phyloP scores from a whole-genome alignment of 2,113 vertebrate species.

The Corythornis cristatus region DNA sequence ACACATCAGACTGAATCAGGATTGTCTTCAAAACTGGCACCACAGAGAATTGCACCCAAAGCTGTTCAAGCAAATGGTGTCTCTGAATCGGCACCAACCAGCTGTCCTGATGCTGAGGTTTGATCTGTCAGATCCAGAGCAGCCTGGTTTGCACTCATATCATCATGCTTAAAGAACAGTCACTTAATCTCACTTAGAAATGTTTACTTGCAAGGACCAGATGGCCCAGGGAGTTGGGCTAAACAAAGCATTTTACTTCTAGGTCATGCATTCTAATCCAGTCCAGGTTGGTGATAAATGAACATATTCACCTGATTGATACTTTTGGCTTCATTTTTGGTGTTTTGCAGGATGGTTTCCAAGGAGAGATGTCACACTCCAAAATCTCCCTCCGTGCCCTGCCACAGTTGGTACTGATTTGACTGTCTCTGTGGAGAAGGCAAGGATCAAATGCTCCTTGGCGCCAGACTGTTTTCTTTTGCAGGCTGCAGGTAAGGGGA shows the following conservation, averaged over 20 bases:
- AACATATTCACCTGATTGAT: conserved; percentile 44
- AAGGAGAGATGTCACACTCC: background rate
- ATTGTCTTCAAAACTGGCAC: background rate
- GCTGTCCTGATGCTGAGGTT: background rate
- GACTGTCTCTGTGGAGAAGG: conserved; percentile 10
- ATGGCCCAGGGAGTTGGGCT: conserved; percentile 40
- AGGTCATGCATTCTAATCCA: conserved; percentile 48
- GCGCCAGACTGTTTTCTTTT: conserved; percentile 52
- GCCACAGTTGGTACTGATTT: conserved; percentile 38
- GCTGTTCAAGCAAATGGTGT: background rate
- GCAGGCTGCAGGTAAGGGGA: conserved; percentile 55
- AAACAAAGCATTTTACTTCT: conserved; percentile 63
- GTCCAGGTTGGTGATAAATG: conserved; percentile 40
- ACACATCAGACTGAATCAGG: background rate
- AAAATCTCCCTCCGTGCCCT: background rate
- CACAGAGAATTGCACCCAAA: background rate
- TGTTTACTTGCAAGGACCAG: conserved; percentile 47
- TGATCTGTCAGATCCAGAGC: conserved; percentile 38
- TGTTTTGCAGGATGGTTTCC: conserved; percentile 14
- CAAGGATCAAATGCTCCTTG: conserved; percentile 31
- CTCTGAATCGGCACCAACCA: background rate
- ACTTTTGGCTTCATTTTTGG: conserved; percentile 9
- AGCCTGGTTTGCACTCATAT: conserved; percentile 36
- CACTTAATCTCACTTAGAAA: conserved; percentile 63
- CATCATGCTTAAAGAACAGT: conserved; percentile 30